phyloP scores from a whole-genome alignment of 2,888 invertebrate genomes.

The Acanthoscelides obtectus region DNA sequence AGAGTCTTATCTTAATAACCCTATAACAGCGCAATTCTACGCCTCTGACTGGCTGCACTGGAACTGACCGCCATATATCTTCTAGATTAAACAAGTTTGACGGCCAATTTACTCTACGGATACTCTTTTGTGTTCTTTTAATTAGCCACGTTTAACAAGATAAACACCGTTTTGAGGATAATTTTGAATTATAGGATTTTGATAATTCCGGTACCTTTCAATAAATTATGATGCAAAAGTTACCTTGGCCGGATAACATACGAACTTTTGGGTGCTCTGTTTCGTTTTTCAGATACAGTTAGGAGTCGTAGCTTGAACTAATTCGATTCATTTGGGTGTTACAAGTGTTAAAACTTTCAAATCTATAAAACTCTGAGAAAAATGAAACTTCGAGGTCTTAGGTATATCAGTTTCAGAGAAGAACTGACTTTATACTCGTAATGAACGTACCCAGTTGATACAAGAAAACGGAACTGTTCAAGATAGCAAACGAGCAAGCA shows the following conservation, averaged over 20 bases:
- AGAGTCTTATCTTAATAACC: not conserved
- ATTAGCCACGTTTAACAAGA: constrained; percentile 25
- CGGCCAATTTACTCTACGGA: constrained; percentile 40
- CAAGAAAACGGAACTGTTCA: too few relatives aligned
- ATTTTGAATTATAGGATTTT: constrained; percentile 19
- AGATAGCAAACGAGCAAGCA: too few relatives aligned
- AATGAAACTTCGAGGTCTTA: too few relatives aligned
- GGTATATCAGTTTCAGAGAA: too few relatives aligned
- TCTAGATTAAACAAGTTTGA: constrained; percentile 41
- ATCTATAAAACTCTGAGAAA: too few relatives aligned
- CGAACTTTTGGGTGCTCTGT: not conserved
- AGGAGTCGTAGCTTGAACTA: not conserved
- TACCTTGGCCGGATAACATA: not conserved
- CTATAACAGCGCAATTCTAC: not conserved
- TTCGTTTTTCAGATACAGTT: not conserved
- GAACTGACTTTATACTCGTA: too few relatives aligned
- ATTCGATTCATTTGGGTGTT: not conserved
- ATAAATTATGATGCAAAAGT: not conserved
- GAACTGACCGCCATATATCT: constrained; percentile 39
- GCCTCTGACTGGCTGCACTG: constrained; percentile 17
- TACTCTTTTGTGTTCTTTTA: constrained; percentile 32
- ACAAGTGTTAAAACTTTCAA: too few relatives aligned
- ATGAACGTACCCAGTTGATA: too few relatives aligned
- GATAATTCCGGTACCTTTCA: constrained; percentile 10
- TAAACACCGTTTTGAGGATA: constrained; percentile 18